Conservation (phyloP, 35 echinoderm and acorn worm species). For the Heliocidaris tuberculata region DNA sequence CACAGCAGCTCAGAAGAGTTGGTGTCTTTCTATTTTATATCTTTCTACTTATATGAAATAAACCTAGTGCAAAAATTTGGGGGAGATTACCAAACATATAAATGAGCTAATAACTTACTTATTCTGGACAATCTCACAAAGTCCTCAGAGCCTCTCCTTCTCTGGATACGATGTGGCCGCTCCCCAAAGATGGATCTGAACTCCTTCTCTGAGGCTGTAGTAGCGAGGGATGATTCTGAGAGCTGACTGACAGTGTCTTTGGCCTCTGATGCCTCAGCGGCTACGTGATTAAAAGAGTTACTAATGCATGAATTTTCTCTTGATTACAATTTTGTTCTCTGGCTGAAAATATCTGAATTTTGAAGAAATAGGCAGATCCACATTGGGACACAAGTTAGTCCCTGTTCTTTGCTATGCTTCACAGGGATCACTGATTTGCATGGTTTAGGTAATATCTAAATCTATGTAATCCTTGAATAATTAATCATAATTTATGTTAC, state of each 20-base stretch:
- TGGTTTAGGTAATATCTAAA: too few relatives aligned
- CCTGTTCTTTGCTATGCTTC: not conserved
- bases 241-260: conserved; percentile 32
- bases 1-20: too few relatives aligned
- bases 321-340: not conserved
- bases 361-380: too few relatives aligned
- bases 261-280: conserved; percentile 17
- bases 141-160: conserved; percentile 66
- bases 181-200: conserved; percentile 63
- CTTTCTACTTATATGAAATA: too few relatives aligned
- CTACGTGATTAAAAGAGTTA: not conserved
- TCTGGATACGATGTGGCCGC: conserved; percentile 58
- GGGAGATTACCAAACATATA: too few relatives aligned
- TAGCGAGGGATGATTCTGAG: conserved; percentile 61
- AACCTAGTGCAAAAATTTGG: too few relatives aligned
- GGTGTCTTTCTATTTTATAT: too few relatives aligned
- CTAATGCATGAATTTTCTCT: not conserved
- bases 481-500: too few relatives aligned
- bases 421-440: not conserved
- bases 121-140: conserved; percentile 78
- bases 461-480: too few relatives aligned
- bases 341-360: not conserved
- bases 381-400: not conserved
- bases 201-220: conserved; percentile 83
- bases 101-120: conserved; percentile 47